A percentile compares a stretch with the other conserved stretches of the same genome.
These are phyloP conservation scores for Scolanthus callimorphus DNA, from an alignment of 92 coral and sea anemone genomes.

Conservation along the genomic window DNA sequence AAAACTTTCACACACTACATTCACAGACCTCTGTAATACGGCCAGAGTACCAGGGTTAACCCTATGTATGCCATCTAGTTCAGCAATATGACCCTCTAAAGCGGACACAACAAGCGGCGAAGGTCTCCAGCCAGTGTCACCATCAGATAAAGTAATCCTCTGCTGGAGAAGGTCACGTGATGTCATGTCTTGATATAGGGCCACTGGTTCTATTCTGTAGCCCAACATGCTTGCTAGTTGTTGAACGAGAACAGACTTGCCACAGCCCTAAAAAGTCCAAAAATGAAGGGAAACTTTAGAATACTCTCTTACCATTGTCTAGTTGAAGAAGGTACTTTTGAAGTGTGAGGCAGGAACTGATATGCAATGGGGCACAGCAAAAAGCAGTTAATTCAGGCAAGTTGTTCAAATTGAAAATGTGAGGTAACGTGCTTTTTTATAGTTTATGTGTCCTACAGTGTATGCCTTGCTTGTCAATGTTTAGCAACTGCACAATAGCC, in stretches of 20 bases:
- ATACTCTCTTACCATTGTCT: too few relatives aligned
- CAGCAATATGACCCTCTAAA: constrained; percentile 85
- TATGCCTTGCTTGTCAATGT: too few relatives aligned
- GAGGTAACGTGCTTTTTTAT: too few relatives aligned
- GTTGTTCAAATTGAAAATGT: too few relatives aligned
- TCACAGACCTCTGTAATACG: constrained; percentile 94
- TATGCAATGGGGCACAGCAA: too few relatives aligned
- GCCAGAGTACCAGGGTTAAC: constrained; percentile 96
- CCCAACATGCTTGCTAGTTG: constrained; percentile 93
- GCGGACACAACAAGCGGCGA: constrained; percentile 87
- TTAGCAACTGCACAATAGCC: too few relatives aligned
- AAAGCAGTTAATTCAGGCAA: too few relatives aligned
- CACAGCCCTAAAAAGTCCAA: constrained; percentile 73
- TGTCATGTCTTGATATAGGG: constrained; percentile 96
- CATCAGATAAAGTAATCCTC: constrained; percentile 83
- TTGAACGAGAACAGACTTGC: constrained; percentile 84
- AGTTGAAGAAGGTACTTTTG: too few relatives aligned
- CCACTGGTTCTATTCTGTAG: constrained; percentile 90
- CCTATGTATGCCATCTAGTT: constrained; percentile 90
- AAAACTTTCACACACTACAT: too few relatives aligned
- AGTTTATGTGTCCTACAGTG: too few relatives aligned
- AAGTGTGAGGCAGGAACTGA: too few relatives aligned
- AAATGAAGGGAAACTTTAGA: background rate
- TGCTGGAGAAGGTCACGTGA: constrained; percentile 95
- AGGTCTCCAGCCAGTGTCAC: constrained; percentile 96